Evolutionary conservation across 2,888 invertebrate genomes (phyloP).

Genomic region (Ormyrus rosae): DNA sequence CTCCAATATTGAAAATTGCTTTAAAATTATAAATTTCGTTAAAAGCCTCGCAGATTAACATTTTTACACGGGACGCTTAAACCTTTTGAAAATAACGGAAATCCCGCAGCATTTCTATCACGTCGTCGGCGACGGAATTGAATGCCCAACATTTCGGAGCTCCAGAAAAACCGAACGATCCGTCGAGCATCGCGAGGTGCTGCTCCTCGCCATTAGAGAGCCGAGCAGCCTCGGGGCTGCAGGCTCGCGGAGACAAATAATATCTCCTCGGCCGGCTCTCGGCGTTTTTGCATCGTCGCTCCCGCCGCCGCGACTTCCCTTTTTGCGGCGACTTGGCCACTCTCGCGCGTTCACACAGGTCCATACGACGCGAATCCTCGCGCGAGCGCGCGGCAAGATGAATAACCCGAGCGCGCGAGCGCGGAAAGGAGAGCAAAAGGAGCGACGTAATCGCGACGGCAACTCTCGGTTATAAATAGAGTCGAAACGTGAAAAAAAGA

Average conservation of each 20-base stretch:
- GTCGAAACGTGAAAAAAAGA: constrained; percentile 15
- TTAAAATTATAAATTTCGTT: no score
- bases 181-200: no score
- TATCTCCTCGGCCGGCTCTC: not conserved
- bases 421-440: not conserved
- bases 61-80: no score
- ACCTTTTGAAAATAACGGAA: no score
- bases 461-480: not conserved
- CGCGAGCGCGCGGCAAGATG: constrained; percentile 17
- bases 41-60: no score
- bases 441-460: constrained; percentile 11
- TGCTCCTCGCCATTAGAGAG: not conserved
- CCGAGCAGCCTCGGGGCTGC: not conserved
- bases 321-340: not conserved
- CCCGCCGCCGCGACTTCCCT: not conserved
- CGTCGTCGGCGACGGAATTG: no score
- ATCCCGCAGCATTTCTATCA: no score
- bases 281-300: not conserved
- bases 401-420: constrained; percentile 4
- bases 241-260: constrained; percentile 16
- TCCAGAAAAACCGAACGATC: no score
- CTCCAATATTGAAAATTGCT: no score
- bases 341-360: no score
- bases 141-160: no score
- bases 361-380: not conserved